Base-by-base conservation (phyloP, 2,797 vertebrate species). In the Pseudopleuronectes americanus region DNA sequence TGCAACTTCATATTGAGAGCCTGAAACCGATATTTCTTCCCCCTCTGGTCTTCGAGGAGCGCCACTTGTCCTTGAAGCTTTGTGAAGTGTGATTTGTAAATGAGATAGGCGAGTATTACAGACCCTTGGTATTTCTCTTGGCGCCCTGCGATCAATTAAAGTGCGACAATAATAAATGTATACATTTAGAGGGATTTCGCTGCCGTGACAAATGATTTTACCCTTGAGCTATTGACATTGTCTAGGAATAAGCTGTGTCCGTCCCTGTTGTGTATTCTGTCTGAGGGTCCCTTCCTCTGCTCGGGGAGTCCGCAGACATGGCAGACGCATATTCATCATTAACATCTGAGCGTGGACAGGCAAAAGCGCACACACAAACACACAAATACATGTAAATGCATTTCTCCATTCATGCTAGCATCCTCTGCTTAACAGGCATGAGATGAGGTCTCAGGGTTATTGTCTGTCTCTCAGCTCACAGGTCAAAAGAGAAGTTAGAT, bases 151-250 rank as follows among this genome's bases (percentile, higher is more conserved):
- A 94, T 94, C 93, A 94, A 94, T 95, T 94, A 94, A 93, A 94
- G 87, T 8, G 56, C 84, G 92, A 94, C 93, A 93, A 94, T 94
- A 95, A 95, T 94, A 94, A 95, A 95, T 94, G 93, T 93, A 93
- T 93, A 94, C 92, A 92, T 95, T 94, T 92, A 90, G 91, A 92
- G 91, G 79, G 91, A 93, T 93, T 94, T 48, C 81, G 56, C 90
- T 26, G 69, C 64, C 28, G 88, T 94, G 93, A 95, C 92, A 93
- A 94, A 94, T 94, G 88, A 93, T 94, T 94, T 94, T 93, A 92
- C 93, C 93, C 94, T 94, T 95, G 92, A 93, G 93, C 94, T 94
- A 92, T 93, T 94, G 94, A 94, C 93, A 94, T 94, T 94, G 93
- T 93, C 92, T 86, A 89, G 89, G 88, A 91, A 92, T 86, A 92